These are phyloP conservation scores for Plectropomus leopardus DNA, from an alignment of 2,113 vertebrate species.

Conservation along the genomic window DNA sequence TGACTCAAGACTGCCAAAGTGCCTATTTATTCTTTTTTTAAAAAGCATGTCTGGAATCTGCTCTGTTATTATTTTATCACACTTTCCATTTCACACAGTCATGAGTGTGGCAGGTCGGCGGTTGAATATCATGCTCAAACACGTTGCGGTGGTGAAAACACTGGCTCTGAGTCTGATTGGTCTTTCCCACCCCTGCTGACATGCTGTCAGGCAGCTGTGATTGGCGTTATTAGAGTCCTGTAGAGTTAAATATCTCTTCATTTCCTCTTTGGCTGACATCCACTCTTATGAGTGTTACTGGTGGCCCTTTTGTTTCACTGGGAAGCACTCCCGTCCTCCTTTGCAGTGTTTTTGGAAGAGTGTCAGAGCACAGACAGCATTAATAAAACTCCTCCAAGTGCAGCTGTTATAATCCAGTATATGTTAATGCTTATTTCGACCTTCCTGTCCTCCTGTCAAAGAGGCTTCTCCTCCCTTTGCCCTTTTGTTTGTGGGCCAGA, in stretches of 20 bases:
- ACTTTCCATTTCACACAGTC: slow-evolving; percentile 65
- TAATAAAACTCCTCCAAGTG: slow-evolving; percentile 1
- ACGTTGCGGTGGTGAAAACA: slow-evolving; percentile 27
- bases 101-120: slow-evolving; percentile 15
- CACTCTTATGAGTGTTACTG: slow-evolving; percentile 5
- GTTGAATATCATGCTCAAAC: slow-evolving; percentile 58
- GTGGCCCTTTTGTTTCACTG: not conserved
- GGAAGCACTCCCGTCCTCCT: slow-evolving; percentile 14
- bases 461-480: not conserved
- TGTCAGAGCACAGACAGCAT: not conserved
- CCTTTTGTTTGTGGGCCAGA: slow-evolving; percentile 17
- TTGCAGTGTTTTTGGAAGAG: not conserved
- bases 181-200: slow-evolving; percentile 4
- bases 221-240: not conserved
- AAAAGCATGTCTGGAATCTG: not conserved
- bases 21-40: slow-evolving; percentile 30
- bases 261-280: slow-evolving; percentile 2
- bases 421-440: slow-evolving; percentile 20
- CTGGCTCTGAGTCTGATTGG: slow-evolving; percentile 23
- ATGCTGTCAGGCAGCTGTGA: slow-evolving; percentile 1
- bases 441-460: slow-evolving; percentile 7
- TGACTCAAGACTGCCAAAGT: slow-evolving; percentile 21
- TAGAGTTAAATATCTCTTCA: slow-evolving; percentile 28
- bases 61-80: slow-evolving; percentile 69
- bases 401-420: slow-evolving; percentile 35